Conservation (phyloP, 2,888 invertebrate species). For the Nemotelus pantherinus region DNA sequence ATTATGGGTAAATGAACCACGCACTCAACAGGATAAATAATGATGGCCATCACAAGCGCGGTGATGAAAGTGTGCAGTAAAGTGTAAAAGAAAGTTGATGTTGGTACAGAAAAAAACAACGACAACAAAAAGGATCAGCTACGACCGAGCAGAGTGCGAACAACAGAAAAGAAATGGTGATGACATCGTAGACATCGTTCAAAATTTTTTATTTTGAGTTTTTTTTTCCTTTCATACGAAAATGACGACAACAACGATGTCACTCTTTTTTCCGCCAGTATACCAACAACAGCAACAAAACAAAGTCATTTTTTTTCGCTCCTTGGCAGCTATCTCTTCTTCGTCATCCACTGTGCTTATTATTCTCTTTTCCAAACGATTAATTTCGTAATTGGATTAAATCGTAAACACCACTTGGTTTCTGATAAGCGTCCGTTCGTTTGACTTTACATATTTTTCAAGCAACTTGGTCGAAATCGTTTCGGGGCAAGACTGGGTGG, state of each 20-base stretch:
- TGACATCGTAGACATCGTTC: conserved; percentile 4
- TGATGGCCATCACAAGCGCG: conserved; percentile 13
- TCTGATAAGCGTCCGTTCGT: background rate
- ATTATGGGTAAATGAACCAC: conserved; percentile 23
- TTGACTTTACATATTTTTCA: conserved; percentile 14
- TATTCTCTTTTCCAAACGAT: conserved; percentile 30
- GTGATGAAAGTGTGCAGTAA: conserved; percentile 23
- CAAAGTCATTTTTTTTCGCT: no score
- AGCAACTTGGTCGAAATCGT: no score
- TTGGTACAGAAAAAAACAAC: no score
- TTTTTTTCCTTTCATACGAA: no score
- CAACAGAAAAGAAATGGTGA: conserved; percentile 4
- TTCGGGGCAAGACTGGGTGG: no score
- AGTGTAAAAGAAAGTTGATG: conserved; percentile 14
- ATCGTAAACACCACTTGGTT: conserved; percentile 25
- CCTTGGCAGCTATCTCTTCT: background rate
- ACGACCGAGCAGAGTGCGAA: background rate
- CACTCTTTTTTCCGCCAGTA: no score
- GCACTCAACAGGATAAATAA: conserved; percentile 13
- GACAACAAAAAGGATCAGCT: background rate
- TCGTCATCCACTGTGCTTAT: background rate
- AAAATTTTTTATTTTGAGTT: background rate
- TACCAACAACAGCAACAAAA: no score
- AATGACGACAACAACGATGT: no score
- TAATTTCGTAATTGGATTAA: conserved; percentile 37